Evolutionary conservation across 1,140 invertebrate species (phyloP).

Genomic region (Trichonephila clavipes): DNA sequence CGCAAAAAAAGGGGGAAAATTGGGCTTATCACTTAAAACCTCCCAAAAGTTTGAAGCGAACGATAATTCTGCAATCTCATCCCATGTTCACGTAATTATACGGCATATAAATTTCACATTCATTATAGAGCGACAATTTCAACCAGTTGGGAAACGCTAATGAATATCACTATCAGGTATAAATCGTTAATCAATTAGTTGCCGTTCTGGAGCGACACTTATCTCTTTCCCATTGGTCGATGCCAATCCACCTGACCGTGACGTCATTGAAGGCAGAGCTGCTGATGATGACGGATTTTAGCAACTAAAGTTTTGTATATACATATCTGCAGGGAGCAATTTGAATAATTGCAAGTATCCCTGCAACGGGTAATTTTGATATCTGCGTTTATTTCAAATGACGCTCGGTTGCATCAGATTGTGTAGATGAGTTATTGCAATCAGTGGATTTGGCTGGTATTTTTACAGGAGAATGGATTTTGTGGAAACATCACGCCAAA

Average conservation of each 20-base stretch:
- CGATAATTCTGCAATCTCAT: conserved; percentile 71
- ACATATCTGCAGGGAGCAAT: conserved; percentile 56
- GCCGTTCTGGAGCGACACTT: conserved; percentile 69
- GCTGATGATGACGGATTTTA: conserved; percentile 73
- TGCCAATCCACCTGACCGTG: conserved; percentile 71
- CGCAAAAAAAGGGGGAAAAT: conserved; percentile 32
- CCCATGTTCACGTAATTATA: conserved; percentile 69
- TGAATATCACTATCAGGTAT: conserved; percentile 77
- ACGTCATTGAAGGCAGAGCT: conserved; percentile 57
- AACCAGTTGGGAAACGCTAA: conserved; percentile 75
- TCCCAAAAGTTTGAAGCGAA: conserved; percentile 33
- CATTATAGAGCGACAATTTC: conserved; percentile 71
- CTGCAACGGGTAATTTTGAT: conserved; percentile 43
- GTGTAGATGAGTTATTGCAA: conserved; percentile 27
- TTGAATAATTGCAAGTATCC: conserved; percentile 64
- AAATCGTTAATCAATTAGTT: conserved; percentile 77
- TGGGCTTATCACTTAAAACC: conserved; percentile 66
- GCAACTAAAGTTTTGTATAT: conserved; percentile 49
- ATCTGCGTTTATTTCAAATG: conserved; percentile 35
- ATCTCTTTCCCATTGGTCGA: conserved; percentile 72
- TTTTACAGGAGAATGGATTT: neutral
- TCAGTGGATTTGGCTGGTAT: neutral
- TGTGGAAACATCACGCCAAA: neutral
- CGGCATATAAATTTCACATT: conserved; percentile 76
- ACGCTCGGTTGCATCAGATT: neutral